phyloP scores from a whole-genome alignment of 2,113 vertebrate species.

The Machaerirhynchus nigripectus region DNA sequence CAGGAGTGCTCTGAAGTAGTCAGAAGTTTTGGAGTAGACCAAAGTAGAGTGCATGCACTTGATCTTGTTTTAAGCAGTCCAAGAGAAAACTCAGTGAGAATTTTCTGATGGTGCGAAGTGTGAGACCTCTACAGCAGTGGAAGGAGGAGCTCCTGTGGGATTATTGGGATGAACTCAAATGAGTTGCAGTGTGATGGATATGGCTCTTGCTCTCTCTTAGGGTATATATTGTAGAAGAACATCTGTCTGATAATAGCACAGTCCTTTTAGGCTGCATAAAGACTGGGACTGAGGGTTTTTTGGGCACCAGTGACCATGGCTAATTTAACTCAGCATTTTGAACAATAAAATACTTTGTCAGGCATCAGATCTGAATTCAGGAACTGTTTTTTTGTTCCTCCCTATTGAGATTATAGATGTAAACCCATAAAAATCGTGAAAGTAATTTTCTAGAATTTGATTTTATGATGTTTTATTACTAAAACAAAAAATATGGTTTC shows the following conservation, averaged over 20 bases:
- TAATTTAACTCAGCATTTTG: constrained; percentile 54
- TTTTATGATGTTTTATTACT: constrained; percentile 44
- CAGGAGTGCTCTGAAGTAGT: neutral
- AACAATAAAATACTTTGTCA: constrained; percentile 47
- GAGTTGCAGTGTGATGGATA: neutral
- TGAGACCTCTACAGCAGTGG: neutral
- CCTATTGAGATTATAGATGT: constrained; percentile 20
- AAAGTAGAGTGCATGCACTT: neutral
- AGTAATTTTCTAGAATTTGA: constrained; percentile 56
- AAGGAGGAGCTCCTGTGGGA: neutral
- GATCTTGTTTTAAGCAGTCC: neutral
- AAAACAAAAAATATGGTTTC: constrained; percentile 57
- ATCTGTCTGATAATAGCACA: neutral
- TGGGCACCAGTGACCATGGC: constrained; percentile 57
- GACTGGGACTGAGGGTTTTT: constrained; percentile 12
- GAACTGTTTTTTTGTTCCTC: neutral
- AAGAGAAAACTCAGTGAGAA: neutral
- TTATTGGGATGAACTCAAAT: neutral
- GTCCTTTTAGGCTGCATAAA: neutral
- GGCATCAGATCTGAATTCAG: constrained; percentile 1
- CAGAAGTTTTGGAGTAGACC: neutral
- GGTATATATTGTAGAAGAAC: neutral
- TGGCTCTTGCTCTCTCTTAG: neutral
- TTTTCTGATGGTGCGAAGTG: neutral
- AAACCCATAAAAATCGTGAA: constrained; percentile 29